Conservation (phyloP, 2,888 invertebrate species). For the Camptogramma bilineatum region DNA sequence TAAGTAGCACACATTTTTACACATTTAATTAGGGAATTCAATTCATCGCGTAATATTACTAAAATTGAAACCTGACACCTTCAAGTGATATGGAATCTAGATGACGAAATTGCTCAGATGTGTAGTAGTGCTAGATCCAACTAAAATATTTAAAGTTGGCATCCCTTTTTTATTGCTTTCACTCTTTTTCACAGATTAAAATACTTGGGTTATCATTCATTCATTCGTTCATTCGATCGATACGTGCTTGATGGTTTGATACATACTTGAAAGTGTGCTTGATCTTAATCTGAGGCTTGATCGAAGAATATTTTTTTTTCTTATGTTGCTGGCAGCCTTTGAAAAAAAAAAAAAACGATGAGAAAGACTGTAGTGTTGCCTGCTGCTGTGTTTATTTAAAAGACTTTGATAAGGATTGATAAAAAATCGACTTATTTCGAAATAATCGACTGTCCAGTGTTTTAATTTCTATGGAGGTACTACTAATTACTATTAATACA, state of each 20-base stretch:
- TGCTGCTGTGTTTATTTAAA: no score
- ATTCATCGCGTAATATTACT: no score
- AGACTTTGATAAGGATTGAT: no score
- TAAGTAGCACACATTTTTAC: no score
- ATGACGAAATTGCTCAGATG: background rate
- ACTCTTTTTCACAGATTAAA: constrained; percentile 30
- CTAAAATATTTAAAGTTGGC: background rate
- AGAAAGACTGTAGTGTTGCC: constrained; percentile 1
- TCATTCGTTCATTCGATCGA: background rate
- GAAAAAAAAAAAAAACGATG: background rate
- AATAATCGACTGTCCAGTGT: background rate
- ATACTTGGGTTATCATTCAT: background rate
- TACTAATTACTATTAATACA: no score
- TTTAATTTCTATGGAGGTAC: no score
- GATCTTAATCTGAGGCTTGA: background rate
- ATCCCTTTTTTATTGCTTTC: constrained; percentile 27
- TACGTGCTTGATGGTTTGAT: background rate
- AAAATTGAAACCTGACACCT: no score
- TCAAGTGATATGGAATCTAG: no score
- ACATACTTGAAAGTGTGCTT: background rate
- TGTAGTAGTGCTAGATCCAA: background rate
- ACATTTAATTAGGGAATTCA: no score
- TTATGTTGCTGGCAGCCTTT: background rate
- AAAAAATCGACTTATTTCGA: background rate
- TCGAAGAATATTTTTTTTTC: background rate